Percentiles rank a stretch among this genome's conserved stretches.
These are phyloP conservation scores for Marisa cornuarietis DNA, from an alignment of 1,140 invertebrate species.

Conservation along the genomic window DNA sequence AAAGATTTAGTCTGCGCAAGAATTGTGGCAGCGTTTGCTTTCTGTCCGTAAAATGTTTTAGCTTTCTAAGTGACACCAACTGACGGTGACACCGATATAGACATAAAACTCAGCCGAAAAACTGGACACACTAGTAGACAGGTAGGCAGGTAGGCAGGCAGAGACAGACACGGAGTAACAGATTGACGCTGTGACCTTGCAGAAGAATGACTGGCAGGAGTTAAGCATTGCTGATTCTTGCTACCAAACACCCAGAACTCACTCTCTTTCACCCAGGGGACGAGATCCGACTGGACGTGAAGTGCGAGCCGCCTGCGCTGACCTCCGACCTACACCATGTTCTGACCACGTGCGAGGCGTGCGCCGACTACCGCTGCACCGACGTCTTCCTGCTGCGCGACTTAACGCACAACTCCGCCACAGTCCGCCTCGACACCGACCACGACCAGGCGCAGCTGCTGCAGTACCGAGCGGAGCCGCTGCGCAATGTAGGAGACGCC, in stretches of 20 bases:
- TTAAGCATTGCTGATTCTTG: too few relatives aligned
- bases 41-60: too few relatives aligned
- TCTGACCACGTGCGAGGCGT: constrained; percentile 25
- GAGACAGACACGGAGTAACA: too few relatives aligned
- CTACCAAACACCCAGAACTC: too few relatives aligned
- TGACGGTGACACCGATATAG: too few relatives aligned
- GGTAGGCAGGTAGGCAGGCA: too few relatives aligned
- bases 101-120: too few relatives aligned
- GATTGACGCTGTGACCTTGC: too few relatives aligned
- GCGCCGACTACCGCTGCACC: constrained; percentile 30
- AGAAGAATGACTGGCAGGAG: too few relatives aligned
- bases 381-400: constrained; percentile 24
- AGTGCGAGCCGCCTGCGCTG: not conserved
- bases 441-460: constrained; percentile 27
- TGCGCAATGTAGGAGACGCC: constrained; percentile 26
- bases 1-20: too few relatives aligned
- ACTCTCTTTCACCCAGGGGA: constrained; percentile 9
- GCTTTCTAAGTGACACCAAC: not conserved
- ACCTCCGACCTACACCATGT: constrained; percentile 13
- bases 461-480: constrained; percentile 28
- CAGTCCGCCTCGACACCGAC: constrained; percentile 8
- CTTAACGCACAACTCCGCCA: constrained; percentile 22
- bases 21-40: not conserved
- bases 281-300: constrained; percentile 23
- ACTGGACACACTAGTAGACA: too few relatives aligned